A percentile compares a stretch with the other conserved stretches of the same genome.
phyloP scores from a whole-genome alignment of 2,888 invertebrate genomes.

The Catonia carolina region DNA sequence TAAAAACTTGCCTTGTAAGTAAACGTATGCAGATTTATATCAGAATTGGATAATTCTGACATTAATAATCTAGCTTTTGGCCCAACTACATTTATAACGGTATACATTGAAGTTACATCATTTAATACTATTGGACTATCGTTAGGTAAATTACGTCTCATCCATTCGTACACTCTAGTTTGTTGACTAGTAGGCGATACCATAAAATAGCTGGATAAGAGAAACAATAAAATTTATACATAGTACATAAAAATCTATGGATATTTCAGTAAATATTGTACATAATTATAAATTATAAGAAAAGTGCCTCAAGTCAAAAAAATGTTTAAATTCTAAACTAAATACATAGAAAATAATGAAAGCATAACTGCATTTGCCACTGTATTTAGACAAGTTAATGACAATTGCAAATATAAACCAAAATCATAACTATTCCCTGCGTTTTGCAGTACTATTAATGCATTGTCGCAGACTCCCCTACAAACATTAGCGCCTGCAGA shows the following conservation, averaged over 20 bases:
- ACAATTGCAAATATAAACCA: too few species aligned
- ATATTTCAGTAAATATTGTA: not conserved
- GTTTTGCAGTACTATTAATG: too few species aligned
- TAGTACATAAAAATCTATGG: not conserved
- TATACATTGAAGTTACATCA: constrained; percentile 66
- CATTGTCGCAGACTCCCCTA: too few species aligned
- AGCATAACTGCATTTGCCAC: too few species aligned
- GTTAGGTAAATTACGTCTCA: constrained; percentile 54
- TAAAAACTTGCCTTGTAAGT: constrained; percentile 55
- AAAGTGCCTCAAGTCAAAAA: too few species aligned
- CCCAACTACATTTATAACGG: constrained; percentile 62
- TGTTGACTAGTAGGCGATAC: constrained; percentile 74
- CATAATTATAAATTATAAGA: not conserved
- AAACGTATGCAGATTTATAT: constrained; percentile 53
- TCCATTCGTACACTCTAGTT: constrained; percentile 63
- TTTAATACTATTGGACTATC: constrained; percentile 55
- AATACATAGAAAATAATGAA: too few species aligned
- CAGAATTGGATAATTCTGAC: constrained; percentile 56
- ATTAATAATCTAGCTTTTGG: constrained; percentile 59
- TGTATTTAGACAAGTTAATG: too few species aligned
- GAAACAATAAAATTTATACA: constrained; percentile 3
- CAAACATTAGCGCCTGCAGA: too few species aligned
- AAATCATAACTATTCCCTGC: too few species aligned
- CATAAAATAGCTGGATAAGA: constrained; percentile 56
- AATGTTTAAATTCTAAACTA: not conserved